Evolutionary conservation across 2,113 vertebrate species (phyloP), one percentile per base, ranked within the genome.

Genomic region (Gila orcuttii): DNA sequence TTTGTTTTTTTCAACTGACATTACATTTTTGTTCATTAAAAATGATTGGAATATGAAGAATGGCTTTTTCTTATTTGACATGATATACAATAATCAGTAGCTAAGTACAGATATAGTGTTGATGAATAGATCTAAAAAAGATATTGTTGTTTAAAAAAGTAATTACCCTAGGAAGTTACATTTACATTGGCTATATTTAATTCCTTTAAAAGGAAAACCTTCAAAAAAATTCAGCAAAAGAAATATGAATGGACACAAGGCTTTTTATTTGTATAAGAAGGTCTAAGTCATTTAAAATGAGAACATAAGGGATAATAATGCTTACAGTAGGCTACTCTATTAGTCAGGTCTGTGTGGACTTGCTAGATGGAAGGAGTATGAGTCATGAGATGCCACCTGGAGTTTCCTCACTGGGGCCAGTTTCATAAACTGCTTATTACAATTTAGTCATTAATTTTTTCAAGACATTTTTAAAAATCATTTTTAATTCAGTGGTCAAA

Each of bases 21-120:
- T 78, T 6, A 25, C 23, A 60, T 42, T 75, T 74, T 75, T 74
- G n/a, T 74, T 50, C 12, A 75, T 75, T 75, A 75, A 75, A 73
- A 47, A 47, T 50, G 0, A 25, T 47, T 25, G 3, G 45, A 45
- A n/a, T 42, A 1, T 42, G 13, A 45, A 28, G n/a, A 28, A 50
- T 25, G 11, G 2, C 39, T 9, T 47, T 15, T 75, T 50, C 42
- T 75, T 75, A 47, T 75, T 50, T 75, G 42, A 28, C 1, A 42
- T 15, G 2, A 25, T 47, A 45, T 74, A 74, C 12, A 74, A 74
- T 47, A 71, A 36, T 23, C 33, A 23, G 0, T n/a, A n/a, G 2
- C 55, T 23, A 9, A 9, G 19, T 23, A 42, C 21, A n/a, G 10
- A 69, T 33, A 36, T 39, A 42, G 0, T 71, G 39, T 71, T n/a